Evolutionary conservation across 2,888 invertebrate species (phyloP).

Genomic region (Mesorhabditis belari): DNA sequence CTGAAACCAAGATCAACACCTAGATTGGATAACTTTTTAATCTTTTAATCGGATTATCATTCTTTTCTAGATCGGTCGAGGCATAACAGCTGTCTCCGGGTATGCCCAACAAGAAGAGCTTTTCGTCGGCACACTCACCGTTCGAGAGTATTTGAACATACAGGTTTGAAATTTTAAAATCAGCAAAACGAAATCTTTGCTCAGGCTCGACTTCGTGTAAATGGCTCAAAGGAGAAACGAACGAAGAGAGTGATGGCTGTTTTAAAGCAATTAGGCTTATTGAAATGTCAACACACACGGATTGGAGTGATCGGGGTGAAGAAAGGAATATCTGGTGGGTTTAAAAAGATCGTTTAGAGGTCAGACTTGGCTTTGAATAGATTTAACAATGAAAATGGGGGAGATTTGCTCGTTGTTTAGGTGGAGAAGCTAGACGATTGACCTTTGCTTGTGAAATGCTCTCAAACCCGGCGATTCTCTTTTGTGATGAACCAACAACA

Average conservation of each 20-base stretch:
- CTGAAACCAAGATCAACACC: not conserved
- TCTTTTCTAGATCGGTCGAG: slow-evolving; percentile 19
- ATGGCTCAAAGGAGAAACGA: slow-evolving; percentile 64
- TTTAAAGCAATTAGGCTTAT: slow-evolving; percentile 74
- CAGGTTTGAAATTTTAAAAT: slow-evolving; percentile 54
- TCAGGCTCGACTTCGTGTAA: slow-evolving; percentile 55
- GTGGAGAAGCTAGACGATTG: slow-evolving; percentile 63
- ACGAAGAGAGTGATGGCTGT: slow-evolving; percentile 54
- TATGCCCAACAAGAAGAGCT: slow-evolving; percentile 53
- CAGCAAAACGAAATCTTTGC: not conserved
- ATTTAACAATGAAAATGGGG: slow-evolving; percentile 63
- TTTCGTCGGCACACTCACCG: slow-evolving; percentile 50
- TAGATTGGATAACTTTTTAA: slow-evolving; percentile 2
- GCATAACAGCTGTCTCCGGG: slow-evolving; percentile 41
- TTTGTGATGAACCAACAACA: slow-evolving; percentile 94
- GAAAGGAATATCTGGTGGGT: slow-evolving; percentile 39
- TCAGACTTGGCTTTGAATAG: no score
- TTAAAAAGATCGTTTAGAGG: no score
- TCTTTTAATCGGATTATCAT: not conserved
- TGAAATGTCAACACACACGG: slow-evolving; percentile 79
- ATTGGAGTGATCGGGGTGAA: slow-evolving; percentile 81
- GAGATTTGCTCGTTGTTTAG: slow-evolving; percentile 67
- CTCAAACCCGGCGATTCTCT: slow-evolving; percentile 86
- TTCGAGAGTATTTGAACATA: slow-evolving; percentile 49
- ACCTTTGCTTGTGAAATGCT: slow-evolving; percentile 82